phyloP scores from a whole-genome alignment of 2,113 vertebrate species.

The Perca flavescens region DNA sequence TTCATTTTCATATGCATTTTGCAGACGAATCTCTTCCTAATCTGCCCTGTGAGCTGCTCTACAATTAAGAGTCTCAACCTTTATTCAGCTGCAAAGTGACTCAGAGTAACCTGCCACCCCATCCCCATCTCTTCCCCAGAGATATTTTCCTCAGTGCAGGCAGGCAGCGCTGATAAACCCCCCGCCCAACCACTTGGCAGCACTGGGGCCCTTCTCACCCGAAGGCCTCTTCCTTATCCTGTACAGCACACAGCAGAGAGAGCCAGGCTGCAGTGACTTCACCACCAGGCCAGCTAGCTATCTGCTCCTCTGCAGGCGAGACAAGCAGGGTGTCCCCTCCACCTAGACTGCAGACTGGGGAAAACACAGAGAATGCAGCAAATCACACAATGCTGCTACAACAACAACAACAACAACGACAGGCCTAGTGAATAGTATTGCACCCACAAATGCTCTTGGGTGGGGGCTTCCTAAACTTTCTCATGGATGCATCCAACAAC shows the following conservation, averaged over 20 bases:
- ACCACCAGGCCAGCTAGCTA: conserved; percentile 30
- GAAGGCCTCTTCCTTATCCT: conserved; percentile 43
- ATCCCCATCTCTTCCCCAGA: conserved; percentile 26
- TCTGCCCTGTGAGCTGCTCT: conserved; percentile 63
- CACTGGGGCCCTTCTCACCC: conserved; percentile 45
- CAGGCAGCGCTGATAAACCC: conserved; percentile 63
- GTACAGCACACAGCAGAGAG: conserved; percentile 23
- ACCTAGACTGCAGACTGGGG: conserved; percentile 5
- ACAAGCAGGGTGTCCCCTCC: conserved; percentile 22
- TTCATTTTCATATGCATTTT: conserved; percentile 62
- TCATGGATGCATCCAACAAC: background rate
- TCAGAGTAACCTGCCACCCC: conserved; percentile 43
- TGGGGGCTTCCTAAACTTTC: background rate
- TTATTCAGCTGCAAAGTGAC: conserved; percentile 55
- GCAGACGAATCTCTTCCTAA: conserved; percentile 67
- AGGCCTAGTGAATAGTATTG: background rate
- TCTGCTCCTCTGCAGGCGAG: conserved; percentile 42
- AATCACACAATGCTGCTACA: conserved; percentile 13
- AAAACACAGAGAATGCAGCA: conserved; percentile 11
- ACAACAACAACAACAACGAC: conserved; percentile 5
- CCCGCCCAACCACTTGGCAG: conserved; percentile 50
- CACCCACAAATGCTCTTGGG: background rate
- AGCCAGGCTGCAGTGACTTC: conserved; percentile 30
- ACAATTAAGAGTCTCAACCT: conserved; percentile 58
- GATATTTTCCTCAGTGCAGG: conserved; percentile 52